Conservation (phyloP, 2,797 vertebrate genomes). For the Coregonus suidteri region DNA sequence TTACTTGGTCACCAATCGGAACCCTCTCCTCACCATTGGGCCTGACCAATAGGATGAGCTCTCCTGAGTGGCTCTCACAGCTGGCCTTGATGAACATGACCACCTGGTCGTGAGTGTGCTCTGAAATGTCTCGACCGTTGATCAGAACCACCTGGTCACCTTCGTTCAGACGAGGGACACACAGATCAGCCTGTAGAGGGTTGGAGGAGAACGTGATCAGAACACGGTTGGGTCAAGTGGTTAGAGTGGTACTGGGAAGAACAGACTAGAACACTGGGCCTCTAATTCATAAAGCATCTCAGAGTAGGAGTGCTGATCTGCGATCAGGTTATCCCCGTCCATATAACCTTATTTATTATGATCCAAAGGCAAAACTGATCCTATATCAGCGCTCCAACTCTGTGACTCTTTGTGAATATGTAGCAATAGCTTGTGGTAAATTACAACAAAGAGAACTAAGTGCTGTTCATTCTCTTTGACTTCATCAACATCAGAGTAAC, state of each 20-base stretch:
- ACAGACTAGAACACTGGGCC: background rate
- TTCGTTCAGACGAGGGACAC: conserved; percentile 96
- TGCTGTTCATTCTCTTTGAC: background rate
- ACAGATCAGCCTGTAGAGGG: conserved; percentile 88
- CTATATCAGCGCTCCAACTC: no score
- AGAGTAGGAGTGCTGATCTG: background rate
- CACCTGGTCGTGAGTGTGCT: conserved; percentile 97
- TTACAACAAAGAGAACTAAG: no score
- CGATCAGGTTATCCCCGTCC: background rate
- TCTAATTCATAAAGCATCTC: background rate
- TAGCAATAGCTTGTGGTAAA: no score
- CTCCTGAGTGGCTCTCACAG: conserved; percentile 94
- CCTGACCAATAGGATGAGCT: conserved; percentile 92
- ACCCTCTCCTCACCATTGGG: conserved; percentile 85
- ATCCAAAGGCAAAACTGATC: no score
- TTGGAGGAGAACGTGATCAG: background rate
- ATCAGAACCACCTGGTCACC: conserved; percentile 98
- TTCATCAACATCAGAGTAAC: background rate
- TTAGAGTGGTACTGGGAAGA: background rate
- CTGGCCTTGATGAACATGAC: conserved; percentile 98
- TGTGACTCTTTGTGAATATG: no score
- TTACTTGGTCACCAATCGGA: conserved; percentile 1
- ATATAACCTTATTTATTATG: no score
- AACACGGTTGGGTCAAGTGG: background rate
- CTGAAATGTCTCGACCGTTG: conserved; percentile 93